A percentile compares a stretch with the other conserved stretches of the same genome.
Conservation (phyloP, 1,140 invertebrate species). For the Calliphora vicina region DNA sequence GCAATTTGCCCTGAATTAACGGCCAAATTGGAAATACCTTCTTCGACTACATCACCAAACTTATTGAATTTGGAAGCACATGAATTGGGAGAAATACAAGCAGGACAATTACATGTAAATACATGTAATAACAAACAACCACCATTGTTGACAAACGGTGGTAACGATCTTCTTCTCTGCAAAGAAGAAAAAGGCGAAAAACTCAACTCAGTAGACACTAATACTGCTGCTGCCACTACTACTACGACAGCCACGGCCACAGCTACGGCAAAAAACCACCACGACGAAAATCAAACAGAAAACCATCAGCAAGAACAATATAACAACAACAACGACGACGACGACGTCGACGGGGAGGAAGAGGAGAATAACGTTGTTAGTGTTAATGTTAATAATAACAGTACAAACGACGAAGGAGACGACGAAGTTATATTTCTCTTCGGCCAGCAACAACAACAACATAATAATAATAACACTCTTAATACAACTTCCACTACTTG, state of each 20-base stretch:
- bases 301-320: too few relatives aligned
- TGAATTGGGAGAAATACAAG: slow-evolving; percentile 38
- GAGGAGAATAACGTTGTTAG: slow-evolving; percentile 1
- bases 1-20: not conserved
- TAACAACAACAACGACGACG: too few relatives aligned
- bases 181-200: slow-evolving; percentile 50
- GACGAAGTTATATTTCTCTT: slow-evolving; percentile 36
- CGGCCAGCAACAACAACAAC: slow-evolving; percentile 21
- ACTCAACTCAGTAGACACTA: slow-evolving; percentile 18
- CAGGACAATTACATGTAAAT: slow-evolving; percentile 41
- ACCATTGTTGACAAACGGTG: slow-evolving; percentile 46
- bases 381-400: not conserved
- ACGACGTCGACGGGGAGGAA: slow-evolving; percentile 44
- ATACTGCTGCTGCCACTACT: not conserved
- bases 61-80: not conserved
- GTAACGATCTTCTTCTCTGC: slow-evolving; percentile 42
- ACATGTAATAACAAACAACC: slow-evolving; percentile 39
- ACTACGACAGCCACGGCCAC: slow-evolving; percentile 38
- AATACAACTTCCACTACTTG: not conserved
- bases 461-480: not conserved
- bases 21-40: not conserved
- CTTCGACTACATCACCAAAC: not conserved
- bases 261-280: slow-evolving; percentile 31
- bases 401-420: slow-evolving; percentile 19
- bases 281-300: slow-evolving; percentile 40